Conservation (phyloP, 2,888 invertebrate species). For the Seladonia tumulorum region DNA sequence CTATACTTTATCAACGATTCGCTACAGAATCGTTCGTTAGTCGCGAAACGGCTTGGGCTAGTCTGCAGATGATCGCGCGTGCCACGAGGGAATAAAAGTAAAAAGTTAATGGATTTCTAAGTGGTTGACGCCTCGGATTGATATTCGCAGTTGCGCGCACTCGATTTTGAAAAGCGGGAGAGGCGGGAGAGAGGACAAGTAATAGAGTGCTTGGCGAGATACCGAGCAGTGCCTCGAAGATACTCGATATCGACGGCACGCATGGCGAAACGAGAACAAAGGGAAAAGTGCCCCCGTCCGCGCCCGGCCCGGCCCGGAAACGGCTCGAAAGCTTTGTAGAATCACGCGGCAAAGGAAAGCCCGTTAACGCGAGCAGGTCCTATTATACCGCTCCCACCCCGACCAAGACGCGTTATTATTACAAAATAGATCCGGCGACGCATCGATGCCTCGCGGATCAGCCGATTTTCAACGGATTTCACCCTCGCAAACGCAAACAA, state of each 20-base stretch:
- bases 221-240: slow-evolving; percentile 37
- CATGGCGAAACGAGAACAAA: slow-evolving; percentile 46
- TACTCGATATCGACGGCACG: slow-evolving; percentile 52
- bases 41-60: not conserved
- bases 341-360: slow-evolving; percentile 22
- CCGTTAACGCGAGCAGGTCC: slow-evolving; percentile 27
- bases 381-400: not conserved
- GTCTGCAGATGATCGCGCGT: not conserved
- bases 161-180: slow-evolving; percentile 11
- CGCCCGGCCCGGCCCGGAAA: slow-evolving; percentile 32
- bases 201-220: slow-evolving; percentile 27
- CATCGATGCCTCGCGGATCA: not conserved
- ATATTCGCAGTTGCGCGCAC: not conserved
- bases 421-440: not conserved
- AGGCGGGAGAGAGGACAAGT: not conserved
- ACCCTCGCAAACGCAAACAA: not conserved
- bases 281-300: slow-evolving; percentile 34
- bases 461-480: not conserved
- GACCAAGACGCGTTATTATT: slow-evolving; percentile 23
- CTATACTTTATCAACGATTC: not conserved
- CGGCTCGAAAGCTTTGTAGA: slow-evolving; percentile 28
- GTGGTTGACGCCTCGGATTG: not conserved
- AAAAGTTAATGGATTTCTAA: not conserved
- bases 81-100: not conserved
- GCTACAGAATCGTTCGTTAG: not conserved